Conservation (phyloP, 2,113 vertebrate genomes). For the Cottus gobio region DNA sequence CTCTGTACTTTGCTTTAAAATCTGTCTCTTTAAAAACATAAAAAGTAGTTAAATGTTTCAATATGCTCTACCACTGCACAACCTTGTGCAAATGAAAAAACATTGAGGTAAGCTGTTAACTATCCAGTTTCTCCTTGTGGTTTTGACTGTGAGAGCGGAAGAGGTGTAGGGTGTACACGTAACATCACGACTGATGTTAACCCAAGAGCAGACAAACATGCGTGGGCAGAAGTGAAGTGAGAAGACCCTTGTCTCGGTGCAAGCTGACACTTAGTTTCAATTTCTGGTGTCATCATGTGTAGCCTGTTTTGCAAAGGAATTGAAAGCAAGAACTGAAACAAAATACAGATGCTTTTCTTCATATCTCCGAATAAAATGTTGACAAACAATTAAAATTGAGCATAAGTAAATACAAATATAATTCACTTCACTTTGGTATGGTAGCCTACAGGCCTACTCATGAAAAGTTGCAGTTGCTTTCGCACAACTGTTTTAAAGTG, state of each 20-base stretch:
- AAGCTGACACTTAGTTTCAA: background rate
- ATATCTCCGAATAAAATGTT: background rate
- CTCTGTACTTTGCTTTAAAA: background rate
- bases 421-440: background rate
- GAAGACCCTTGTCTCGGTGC: background rate
- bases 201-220: background rate
- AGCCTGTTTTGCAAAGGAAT: background rate
- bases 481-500: background rate
- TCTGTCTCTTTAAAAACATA: background rate
- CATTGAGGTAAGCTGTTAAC: background rate
- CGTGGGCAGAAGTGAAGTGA: background rate
- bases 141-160: background rate
- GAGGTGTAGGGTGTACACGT: background rate
- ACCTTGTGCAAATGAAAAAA: background rate
- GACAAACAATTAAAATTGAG: background rate
- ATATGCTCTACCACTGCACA: too few species aligned
- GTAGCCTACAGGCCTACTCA: background rate
- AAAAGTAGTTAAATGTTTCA: background rate
- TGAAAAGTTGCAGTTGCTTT: background rate
- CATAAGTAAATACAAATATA: background rate
- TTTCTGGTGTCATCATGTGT: background rate
- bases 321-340: background rate
- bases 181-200: too few species aligned
- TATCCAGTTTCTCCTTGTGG: conserved; percentile 3
- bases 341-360: background rate